Base-by-base conservation (phyloP, 2,888 invertebrate genomes). In the Melanargia galathea region DNA sequence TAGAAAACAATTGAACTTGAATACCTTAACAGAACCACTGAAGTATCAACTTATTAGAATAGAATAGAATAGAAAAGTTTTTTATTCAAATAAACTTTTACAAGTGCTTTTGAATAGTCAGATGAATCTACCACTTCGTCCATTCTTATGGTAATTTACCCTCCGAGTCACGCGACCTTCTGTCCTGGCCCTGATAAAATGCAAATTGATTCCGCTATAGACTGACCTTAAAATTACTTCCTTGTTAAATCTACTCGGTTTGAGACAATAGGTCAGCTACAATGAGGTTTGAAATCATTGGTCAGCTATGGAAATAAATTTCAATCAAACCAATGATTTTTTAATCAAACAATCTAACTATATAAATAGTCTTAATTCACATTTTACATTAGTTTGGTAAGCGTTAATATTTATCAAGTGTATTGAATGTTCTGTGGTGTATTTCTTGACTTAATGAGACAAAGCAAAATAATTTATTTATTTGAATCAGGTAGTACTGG, bases 111-210 rank as follows among this genome's bases (percentile, higher is more conserved):
- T n/a, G n/a, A n/a, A n/a, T n/a, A n/a, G n/a, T n/a, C n/a, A n/a
- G n/a, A n/a, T n/a, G n/a, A n/a, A n/a, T n/a, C n/a, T n/a, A n/a
- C n/a, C n/a, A n/a, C n/a, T n/a, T 85, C 81, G 79, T 77, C 82
- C 78, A 89, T 89, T 89, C 85, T 87, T 86, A 90, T 89, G 89
- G 79, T 86, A 90, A 90, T 89, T 81, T 74, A 74, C 77, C 79
- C 78, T 77, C 78, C 81, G 80, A 82, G 87, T 86, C 88, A 87
- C 87, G 87, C 87, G 81, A 86, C 86, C 85, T 84, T 87, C 87
- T 89, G 87, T 86, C 88, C 86, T 83, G 87, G 82, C 84, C 80
- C 85, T 80, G 90, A 90, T 89, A 89, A 88, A 84, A 90, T 90
- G 90, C 86, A 88, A 89, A 89, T 89, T 78, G 79, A 69, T 70